A percentile compares a stretch with the other conserved stretches of the same genome.
Evolutionary conservation across 2,113 vertebrate species (phyloP).

Genomic region (Canis aureus): DNA sequence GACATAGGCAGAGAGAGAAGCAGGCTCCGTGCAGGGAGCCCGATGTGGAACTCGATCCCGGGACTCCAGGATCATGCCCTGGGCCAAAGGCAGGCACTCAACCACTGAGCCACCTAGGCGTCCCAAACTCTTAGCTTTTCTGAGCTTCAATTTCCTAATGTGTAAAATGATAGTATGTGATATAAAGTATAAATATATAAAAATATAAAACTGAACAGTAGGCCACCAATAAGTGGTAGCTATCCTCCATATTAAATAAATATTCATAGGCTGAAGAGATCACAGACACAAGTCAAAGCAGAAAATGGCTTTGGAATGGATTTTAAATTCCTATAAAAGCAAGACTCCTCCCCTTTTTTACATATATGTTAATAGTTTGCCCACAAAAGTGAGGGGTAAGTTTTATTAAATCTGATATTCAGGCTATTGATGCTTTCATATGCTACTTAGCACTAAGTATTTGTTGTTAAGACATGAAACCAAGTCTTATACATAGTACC

Average conservation of each 20-base stretch:
- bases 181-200: not conserved
- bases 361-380: not conserved
- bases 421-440: not conserved
- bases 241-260: not conserved
- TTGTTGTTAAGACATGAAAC: not conserved
- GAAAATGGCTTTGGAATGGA: constrained; percentile 31
- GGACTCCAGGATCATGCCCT: too few relatives aligned
- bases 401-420: constrained; percentile 15
- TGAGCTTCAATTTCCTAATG: constrained; percentile 35
- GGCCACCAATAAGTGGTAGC: not conserved
- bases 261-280: constrained; percentile 1
- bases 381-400: not conserved
- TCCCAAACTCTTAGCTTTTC: not conserved
- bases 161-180: not conserved
- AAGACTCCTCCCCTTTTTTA: not conserved
- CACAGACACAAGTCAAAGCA: constrained; percentile 23
- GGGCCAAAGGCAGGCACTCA: too few relatives aligned
- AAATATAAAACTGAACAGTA: not conserved
- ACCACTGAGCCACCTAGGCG: too few relatives aligned
- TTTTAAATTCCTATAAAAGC: constrained; percentile 25
- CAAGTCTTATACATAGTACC: not conserved
- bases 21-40: too few relatives aligned
- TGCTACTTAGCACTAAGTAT: not conserved
- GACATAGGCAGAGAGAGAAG: too few relatives aligned
- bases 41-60: too few relatives aligned